Base-by-base conservation (phyloP, 2,797 vertebrate species). In the Sorex maritimensis region DNA sequence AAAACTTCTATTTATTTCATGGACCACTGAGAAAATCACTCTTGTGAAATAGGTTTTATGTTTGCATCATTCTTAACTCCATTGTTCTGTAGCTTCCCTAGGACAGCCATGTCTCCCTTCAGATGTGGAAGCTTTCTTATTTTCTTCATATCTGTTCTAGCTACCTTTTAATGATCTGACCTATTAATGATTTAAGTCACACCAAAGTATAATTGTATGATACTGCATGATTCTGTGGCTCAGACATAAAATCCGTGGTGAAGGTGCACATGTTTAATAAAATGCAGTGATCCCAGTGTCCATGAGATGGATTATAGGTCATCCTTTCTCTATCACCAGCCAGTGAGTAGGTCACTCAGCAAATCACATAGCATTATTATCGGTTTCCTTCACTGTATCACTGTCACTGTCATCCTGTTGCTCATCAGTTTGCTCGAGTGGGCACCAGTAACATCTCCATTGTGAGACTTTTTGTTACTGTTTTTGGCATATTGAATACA, bases 1-100 rank as follows among this genome's bases (percentile, higher is more conserved):
- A 87, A 68, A 81, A 67, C 23, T 30, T 21, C 13, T 65, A 61
- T 90, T 86, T 85, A 46, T 65, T 86, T 86, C 21, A 85, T 86
- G 55, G 71, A 23, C 83, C 81, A 28, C 67, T 91, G 78, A 82
- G 83, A 34, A 93, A 94, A 67, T 5, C 0, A 11, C 46, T 94
- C 15, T 26, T 24, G 5, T 38, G 46, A 69, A n/a, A 21, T 38
- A 63, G 11, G 4, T 55, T 74, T 30, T 13, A 0, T 24, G 13
- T 83, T n/a, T 23, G 1, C 24, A 24, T 74, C 8, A 19, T 67
- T 71, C 30, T 52, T 87, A 49, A 41, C 19, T 49, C 34, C 3
- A 14, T 14, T 15, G 34, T 26, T 82, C 61, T 44, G 3, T 79
- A 69, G 38, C 44, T 92, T 41, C 46, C 26, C 46, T 75, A 0